phyloP scores from a whole-genome alignment of 2,888 invertebrate genomes.

The Leucozona laternaria region DNA sequence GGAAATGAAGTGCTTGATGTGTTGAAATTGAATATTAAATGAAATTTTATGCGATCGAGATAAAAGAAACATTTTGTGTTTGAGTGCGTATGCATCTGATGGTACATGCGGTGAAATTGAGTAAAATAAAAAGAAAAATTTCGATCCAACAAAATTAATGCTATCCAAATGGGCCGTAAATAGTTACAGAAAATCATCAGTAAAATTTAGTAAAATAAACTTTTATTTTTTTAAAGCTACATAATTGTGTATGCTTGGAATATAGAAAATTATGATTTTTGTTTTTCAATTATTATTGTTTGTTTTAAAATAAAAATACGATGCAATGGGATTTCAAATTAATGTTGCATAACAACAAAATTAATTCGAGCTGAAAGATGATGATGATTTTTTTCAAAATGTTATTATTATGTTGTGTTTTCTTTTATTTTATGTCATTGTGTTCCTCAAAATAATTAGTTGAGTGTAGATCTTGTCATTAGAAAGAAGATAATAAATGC shows the following conservation, averaged over 20 bases:
- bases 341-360: constrained; percentile 55
- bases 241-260: background rate
- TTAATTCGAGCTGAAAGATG: constrained; percentile 26
- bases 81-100: constrained; percentile 25
- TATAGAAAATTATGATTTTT: background rate
- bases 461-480: background rate
- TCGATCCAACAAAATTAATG: constrained; percentile 32
- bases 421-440: constrained; percentile 1
- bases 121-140: background rate
- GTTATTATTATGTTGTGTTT: constrained; percentile 2
- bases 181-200: constrained; percentile 43
- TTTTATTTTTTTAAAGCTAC: background rate
- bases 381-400: constrained; percentile 43
- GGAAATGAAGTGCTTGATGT: constrained; percentile 38
- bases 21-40: constrained; percentile 33
- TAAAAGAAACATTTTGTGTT: constrained; percentile 7
- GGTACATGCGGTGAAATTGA: background rate
- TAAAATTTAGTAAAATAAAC: constrained; percentile 10
- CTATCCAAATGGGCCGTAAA: constrained; percentile 53
- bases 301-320: constrained; percentile 26
- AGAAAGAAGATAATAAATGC: background rate
- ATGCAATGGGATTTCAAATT: constrained; percentile 42
- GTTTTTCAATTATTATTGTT: background rate
- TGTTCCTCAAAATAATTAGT: constrained; percentile 8
- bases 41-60: constrained; percentile 9